Evolutionary conservation across 2,113 vertebrate species (phyloP).

Genomic region (Tympanuchus pallidicinctus): DNA sequence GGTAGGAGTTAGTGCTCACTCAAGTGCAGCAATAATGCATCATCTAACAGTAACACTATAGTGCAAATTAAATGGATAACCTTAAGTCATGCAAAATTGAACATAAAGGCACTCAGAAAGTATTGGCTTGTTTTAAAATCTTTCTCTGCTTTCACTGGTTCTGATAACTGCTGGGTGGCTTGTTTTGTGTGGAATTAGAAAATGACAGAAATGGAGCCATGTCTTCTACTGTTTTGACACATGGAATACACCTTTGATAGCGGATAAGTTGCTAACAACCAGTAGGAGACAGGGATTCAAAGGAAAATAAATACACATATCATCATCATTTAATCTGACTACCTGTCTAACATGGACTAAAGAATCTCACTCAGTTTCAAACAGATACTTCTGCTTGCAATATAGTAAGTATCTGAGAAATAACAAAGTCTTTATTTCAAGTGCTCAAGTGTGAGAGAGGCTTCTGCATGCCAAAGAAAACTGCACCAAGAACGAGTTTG

Average conservation of each 20-base stretch:
- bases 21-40: not conserved
- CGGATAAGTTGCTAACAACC: not conserved
- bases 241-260: not conserved
- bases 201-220: not conserved
- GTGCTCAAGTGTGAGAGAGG: not conserved
- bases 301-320: not conserved
- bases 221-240: not conserved
- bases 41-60: not conserved
- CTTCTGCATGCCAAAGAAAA: not conserved
- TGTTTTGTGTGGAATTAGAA: not conserved
- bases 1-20: not conserved
- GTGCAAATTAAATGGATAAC: not conserved
- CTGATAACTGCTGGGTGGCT: not conserved
- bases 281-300: not conserved
- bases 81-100: not conserved
- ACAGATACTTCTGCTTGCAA: not conserved
- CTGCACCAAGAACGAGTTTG: not conserved
- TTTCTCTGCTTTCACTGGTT: not conserved
- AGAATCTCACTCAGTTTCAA: not conserved
- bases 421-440: not conserved
- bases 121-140: not conserved
- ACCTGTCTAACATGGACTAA: not conserved
- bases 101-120: not conserved
- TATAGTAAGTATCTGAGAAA: not conserved
- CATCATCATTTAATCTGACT: not conserved